phyloP scores from a whole-genome alignment of 2,113 vertebrate species.

The Chloropsis cyanopogon region DNA sequence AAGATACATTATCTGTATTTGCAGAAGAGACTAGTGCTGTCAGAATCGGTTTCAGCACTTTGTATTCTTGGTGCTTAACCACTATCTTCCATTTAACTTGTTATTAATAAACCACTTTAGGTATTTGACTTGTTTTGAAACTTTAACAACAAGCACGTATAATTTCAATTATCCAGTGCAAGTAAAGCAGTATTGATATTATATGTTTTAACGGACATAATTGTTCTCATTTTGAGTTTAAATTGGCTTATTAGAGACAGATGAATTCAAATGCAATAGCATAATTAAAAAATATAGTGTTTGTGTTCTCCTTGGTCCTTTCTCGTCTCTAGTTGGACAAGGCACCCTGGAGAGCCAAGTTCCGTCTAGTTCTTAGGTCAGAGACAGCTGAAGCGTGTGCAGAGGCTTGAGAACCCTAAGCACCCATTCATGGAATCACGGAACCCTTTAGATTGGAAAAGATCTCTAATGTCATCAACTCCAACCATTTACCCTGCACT shows the following conservation, averaged over 20 bases:
- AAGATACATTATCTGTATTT: slow-evolving; percentile 47
- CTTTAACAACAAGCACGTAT: background rate
- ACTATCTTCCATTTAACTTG: background rate
- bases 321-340: background rate
- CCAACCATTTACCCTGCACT: fast-evolving
- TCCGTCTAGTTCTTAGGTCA: background rate
- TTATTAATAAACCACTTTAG: background rate
- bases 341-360: background rate
- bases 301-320: background rate
- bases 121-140: slow-evolving; percentile 9
- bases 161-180: background rate
- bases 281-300: background rate
- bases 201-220: background rate
- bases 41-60: background rate
- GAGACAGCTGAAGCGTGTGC: background rate
- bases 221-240: background rate
- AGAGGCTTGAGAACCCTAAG: background rate
- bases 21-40: slow-evolving; percentile 8
- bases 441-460: background rate
- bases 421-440: background rate
- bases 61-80: slow-evolving; percentile 1
- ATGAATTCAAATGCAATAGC: background rate
- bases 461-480: background rate
- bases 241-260: background rate
- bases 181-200: background rate